phyloP scores from a whole-genome alignment of 2,797 vertebrate species.

The Petrocephalus sullivani region DNA sequence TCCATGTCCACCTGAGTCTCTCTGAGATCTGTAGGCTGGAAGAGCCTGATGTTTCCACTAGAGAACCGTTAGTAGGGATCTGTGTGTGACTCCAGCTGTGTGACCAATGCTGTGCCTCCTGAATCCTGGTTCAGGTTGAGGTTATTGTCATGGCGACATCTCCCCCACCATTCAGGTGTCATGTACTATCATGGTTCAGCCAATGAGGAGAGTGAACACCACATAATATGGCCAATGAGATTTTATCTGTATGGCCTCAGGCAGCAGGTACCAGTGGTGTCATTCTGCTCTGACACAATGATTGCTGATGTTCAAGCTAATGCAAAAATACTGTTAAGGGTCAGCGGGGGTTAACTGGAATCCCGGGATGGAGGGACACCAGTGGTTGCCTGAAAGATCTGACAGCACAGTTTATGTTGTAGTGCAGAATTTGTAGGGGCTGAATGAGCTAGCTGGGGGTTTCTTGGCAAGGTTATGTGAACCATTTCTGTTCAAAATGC shows the following conservation, averaged over 20 bases:
- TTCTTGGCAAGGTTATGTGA: not conserved
- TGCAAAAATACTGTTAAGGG: not conserved
- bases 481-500: not conserved
- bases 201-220: not conserved
- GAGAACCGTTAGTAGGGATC: not conserved
- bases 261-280: not conserved
- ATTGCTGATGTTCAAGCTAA: not conserved
- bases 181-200: not conserved
- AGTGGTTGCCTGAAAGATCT: not conserved
- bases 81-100: not conserved
- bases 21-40: not conserved
- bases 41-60: not conserved
- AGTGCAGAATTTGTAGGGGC: not conserved
- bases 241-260: not conserved
- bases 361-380: not conserved
- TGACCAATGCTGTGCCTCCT: not conserved
- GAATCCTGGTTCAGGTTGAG: not conserved
- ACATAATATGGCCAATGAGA: not conserved
- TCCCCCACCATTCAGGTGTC: not conserved
- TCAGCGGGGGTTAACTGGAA: not conserved
- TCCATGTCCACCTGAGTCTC: not conserved
- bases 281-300: not conserved
- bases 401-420: not conserved
- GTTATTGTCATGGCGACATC: not conserved
- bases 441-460: not conserved